Evolutionary conservation across 92 coral and sea anemone species (phyloP), one percentile per base, ranked within the genome.

Genomic region (Siderastrea siderea): DNA sequence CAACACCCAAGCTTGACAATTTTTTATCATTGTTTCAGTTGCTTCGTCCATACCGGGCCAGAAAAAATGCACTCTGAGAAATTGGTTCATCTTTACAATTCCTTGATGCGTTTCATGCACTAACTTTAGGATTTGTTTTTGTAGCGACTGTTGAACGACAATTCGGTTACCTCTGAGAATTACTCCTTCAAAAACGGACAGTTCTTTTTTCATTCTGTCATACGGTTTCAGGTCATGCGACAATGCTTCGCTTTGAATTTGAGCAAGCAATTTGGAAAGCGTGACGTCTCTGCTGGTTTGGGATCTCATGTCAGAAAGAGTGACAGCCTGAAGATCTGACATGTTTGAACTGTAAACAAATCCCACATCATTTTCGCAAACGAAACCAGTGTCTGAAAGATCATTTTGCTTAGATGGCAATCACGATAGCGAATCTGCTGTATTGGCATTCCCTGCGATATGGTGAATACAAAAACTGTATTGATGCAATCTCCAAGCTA

Each of bases 21-120:
- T 83, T 47, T 87, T 85, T 49, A 92, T 75, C 78, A 84, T 54
- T 47, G 69, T 57, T 49, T 90, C 93, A 11, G 59, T 51, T 8
- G 52, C 91, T 43, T 52, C 11, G 73, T 93, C 96, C 93, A 90
- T 93, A 19, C 89, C 84, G 2, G 87, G 86, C 90, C 92, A 93
- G 49, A 86, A 93, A 47, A 90, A 84, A 12, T 49, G 78, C 26
- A 73, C 51, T 12, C 89, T 79, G 11, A 89, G 84, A 7, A 88
- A 68, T 68, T 75, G 91, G 53, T 90, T 93, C 7, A 91, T 80
- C 19, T 88, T 57, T 3, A 93, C 92, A 1, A 94, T 87, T 13
- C 87, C 94, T 45, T 91, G 93, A 68, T 87, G 92, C 3, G 77
- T 89, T 64, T 85, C 90, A 46, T 87, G 86, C 7, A 89, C 80